Evolutionary conservation across 64 coral and sea anemone genomes (phyloP).

Genomic region (Montipora cactus): DNA sequence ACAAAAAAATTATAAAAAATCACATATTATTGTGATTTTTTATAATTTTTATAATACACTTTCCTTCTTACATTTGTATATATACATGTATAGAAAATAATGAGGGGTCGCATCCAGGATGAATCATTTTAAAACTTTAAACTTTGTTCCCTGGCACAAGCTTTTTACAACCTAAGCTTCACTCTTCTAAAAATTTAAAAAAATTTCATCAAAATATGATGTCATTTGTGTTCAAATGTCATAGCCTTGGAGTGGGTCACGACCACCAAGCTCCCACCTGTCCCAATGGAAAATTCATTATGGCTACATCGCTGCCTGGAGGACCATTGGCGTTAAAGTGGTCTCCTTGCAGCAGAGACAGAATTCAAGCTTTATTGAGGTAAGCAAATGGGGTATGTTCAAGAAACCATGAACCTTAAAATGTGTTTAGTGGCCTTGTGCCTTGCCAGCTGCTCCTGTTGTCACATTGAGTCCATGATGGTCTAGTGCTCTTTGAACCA

Average conservation of each 20-base stretch:
- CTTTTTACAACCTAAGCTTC: no score
- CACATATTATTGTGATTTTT: no score
- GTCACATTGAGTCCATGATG: neutral
- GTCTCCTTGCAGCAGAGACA: conserved; percentile 70
- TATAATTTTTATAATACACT: no score
- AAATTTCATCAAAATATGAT: no score
- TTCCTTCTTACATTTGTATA: no score
- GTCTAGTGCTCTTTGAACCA: no score
- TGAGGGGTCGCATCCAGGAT: no score
- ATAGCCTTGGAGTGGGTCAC: conserved; percentile 77
- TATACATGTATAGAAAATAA: no score
- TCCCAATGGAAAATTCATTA: conserved; percentile 57
- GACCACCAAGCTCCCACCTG: conserved; percentile 38
- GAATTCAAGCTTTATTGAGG: conserved; percentile 61
- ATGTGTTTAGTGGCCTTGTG: neutral
- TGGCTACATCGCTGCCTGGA: conserved; percentile 74
- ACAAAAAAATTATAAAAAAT: no score
- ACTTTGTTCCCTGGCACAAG: no score
- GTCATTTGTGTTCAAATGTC: neutral
- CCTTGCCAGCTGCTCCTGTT: neutral
- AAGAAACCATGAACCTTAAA: neutral
- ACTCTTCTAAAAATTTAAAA: no score
- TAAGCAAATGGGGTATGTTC: neutral
- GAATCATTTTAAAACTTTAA: no score
- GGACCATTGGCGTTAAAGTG: conserved; percentile 73